Percentiles rank a stretch among this genome's conserved stretches.
Conservation (phyloP, 2,113 vertebrate species). For the Corydoras sp. region DNA sequence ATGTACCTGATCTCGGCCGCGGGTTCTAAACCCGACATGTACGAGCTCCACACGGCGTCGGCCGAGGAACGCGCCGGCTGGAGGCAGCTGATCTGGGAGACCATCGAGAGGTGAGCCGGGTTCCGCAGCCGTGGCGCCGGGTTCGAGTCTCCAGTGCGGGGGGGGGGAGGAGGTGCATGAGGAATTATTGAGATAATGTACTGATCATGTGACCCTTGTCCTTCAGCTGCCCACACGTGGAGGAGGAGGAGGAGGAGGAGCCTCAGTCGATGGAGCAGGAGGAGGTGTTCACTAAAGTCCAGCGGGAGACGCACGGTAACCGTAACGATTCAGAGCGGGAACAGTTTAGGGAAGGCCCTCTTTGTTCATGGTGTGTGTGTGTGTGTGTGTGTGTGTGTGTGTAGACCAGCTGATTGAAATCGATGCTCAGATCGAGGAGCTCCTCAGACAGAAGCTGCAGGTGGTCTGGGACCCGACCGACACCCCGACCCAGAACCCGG, state of each 20-base stretch:
- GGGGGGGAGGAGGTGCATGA: neutral
- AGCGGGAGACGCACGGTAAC: constrained; percentile 58
- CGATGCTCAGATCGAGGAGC: constrained; percentile 71
- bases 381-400: constrained; percentile 14
- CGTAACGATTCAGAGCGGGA: too few species aligned
- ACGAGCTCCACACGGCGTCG: constrained; percentile 80
- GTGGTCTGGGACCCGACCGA: constrained; percentile 72
- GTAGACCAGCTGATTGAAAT: constrained; percentile 70
- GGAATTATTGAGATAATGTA: neutral
- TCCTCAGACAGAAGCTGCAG: constrained; percentile 78
- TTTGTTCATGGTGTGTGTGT: neutral
- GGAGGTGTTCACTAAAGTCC: constrained; percentile 51
- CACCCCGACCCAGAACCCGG: constrained; percentile 60
- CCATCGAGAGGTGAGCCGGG: constrained; percentile 72
- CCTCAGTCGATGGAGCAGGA: constrained; percentile 61
- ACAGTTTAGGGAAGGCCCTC: too few species aligned
- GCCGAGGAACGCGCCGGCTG: constrained; percentile 77
- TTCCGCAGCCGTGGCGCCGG: neutral
- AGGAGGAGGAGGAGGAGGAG: constrained; percentile 50
- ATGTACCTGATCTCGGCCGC: constrained; percentile 88
- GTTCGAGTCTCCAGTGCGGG: too few species aligned
- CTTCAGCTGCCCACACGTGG: constrained; percentile 73
- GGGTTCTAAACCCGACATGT: constrained; percentile 79
- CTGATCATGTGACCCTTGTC: neutral
- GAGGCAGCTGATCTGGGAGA: constrained; percentile 76